Evolutionary conservation across 2,888 invertebrate species (phyloP).

Genomic region (Drosophila glabriapex): DNA sequence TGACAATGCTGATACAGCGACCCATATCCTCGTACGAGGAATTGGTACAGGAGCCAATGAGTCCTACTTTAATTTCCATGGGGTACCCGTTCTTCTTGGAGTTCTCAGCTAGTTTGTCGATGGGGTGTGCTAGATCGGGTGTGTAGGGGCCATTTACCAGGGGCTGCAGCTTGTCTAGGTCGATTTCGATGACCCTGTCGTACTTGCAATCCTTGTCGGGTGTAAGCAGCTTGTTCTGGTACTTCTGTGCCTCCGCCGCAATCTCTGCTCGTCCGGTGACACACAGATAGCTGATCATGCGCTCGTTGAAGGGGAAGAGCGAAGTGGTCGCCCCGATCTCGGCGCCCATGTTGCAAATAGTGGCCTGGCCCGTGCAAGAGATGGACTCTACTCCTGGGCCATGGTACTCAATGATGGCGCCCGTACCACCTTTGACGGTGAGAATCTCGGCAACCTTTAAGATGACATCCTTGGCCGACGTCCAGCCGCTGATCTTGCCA

Average conservation of each 20-base stretch:
- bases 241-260: constrained; percentile 90
- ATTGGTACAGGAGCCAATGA: constrained; percentile 99
- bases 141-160: constrained; percentile 99
- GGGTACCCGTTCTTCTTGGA: constrained; percentile 98
- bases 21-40: constrained; percentile 99
- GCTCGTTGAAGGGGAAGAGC: constrained; percentile 97
- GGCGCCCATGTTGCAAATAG: constrained; percentile 99
- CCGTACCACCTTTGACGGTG: constrained; percentile 99
- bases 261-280: constrained; percentile 92
- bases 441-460: constrained; percentile 98
- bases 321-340: constrained; percentile 99
- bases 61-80: constrained; percentile 94
- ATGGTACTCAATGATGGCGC: constrained; percentile 99
- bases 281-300: constrained; percentile 96
- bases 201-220: constrained; percentile 94
- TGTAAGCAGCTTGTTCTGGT: constrained; percentile 89
- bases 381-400: constrained; percentile 99
- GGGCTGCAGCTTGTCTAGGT: constrained; percentile 96
- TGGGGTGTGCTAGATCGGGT: constrained; percentile 98
- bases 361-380: constrained; percentile 99
- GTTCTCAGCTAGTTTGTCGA: constrained; percentile 93
- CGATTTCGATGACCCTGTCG: constrained; percentile 95
- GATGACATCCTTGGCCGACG: constrained; percentile 99
- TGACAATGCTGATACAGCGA: constrained; percentile 97
- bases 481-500: constrained; percentile 98